Percentiles rank a stretch among this genome's conserved stretches.
Conservation (phyloP, 2,113 vertebrate genomes). For the Indicator maculatus region DNA sequence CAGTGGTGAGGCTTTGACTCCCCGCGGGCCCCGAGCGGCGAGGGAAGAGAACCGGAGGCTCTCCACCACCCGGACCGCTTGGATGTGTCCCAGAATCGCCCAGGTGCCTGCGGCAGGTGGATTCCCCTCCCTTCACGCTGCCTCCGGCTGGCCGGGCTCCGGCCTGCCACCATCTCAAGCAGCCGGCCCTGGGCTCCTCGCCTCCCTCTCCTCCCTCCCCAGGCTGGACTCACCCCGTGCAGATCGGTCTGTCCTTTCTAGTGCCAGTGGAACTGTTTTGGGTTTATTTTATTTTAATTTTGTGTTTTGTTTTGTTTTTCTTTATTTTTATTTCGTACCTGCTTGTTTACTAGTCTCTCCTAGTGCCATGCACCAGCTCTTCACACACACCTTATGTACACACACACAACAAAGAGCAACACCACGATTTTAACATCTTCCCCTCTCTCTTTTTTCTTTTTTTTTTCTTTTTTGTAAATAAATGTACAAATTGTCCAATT, state of each 20-base stretch:
- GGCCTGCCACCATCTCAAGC: background rate
- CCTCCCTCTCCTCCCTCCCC: conserved; percentile 35
- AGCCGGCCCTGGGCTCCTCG: conserved; percentile 7
- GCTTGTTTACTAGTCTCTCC: conserved; percentile 81
- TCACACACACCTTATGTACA: conserved; percentile 8
- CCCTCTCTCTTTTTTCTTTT: background rate
- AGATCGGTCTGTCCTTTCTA: conserved; percentile 76
- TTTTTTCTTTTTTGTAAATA: conserved; percentile 75
- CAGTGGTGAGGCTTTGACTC: conserved; percentile 63
- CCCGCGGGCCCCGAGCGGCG: background rate
- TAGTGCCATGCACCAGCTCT: conserved; percentile 82
- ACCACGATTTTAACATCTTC: conserved; percentile 76
- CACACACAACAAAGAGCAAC: conserved; percentile 48
- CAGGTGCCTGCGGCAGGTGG: background rate
- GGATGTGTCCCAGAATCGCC: conserved; percentile 1
- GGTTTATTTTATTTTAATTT: background rate
- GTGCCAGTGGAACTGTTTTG: conserved; percentile 79
- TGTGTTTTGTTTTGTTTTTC: background rate
- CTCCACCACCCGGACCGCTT: background rate
- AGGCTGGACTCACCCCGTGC: conserved; percentile 71
- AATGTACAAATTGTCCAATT: conserved; percentile 82
- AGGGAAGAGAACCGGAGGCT: conserved; percentile 32
- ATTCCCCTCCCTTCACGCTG: background rate
- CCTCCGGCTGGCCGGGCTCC: background rate
- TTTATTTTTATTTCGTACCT: conserved; percentile 67